These are phyloP conservation scores for Ferdinandea cuprea DNA, from an alignment of 2,888 invertebrate species.

Conservation along the genomic window DNA sequence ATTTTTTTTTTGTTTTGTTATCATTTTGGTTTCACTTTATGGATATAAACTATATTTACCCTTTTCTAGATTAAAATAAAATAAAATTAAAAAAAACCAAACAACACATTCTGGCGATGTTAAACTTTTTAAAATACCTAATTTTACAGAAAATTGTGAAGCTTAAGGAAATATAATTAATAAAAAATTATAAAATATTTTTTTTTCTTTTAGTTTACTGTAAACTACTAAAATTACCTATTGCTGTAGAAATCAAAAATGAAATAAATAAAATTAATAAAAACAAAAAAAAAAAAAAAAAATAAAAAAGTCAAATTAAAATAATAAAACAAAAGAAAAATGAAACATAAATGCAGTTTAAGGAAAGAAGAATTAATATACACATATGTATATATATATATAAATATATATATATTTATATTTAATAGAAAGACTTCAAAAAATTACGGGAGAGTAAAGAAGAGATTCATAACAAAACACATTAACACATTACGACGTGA, in stretches of 20 bases:
- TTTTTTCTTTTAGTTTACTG: background rate
- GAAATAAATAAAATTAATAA: constrained; percentile 56
- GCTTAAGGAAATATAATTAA: constrained; percentile 17
- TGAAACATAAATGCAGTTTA: constrained; percentile 70
- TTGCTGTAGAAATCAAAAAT: constrained; percentile 43
- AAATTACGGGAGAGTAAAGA: constrained; percentile 74
- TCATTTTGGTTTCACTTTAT: constrained; percentile 47
- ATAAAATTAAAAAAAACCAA: constrained; percentile 24
- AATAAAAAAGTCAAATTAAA: constrained; percentile 52
- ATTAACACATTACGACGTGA: constrained; percentile 75
- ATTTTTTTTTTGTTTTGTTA: constrained; percentile 8
- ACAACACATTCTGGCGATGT: constrained; percentile 20
- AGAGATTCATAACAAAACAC: constrained; percentile 75
- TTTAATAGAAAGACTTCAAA: constrained; percentile 72
- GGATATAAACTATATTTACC: constrained; percentile 22
- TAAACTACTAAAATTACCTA: constrained; percentile 40
- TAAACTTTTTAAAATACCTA: constrained; percentile 29
- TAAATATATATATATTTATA: constrained; percentile 66
- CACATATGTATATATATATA: constrained; percentile 69
- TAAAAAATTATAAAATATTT: constrained; percentile 6
- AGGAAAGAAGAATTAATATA: constrained; percentile 73
- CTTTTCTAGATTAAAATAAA: constrained; percentile 21
- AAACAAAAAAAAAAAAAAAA: constrained; percentile 44
- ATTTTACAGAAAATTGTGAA: constrained; percentile 21
- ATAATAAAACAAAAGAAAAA: constrained; percentile 47